phyloP scores from a whole-genome alignment of 1,140 invertebrate genomes.

The Eupristina koningsbergeri region DNA sequence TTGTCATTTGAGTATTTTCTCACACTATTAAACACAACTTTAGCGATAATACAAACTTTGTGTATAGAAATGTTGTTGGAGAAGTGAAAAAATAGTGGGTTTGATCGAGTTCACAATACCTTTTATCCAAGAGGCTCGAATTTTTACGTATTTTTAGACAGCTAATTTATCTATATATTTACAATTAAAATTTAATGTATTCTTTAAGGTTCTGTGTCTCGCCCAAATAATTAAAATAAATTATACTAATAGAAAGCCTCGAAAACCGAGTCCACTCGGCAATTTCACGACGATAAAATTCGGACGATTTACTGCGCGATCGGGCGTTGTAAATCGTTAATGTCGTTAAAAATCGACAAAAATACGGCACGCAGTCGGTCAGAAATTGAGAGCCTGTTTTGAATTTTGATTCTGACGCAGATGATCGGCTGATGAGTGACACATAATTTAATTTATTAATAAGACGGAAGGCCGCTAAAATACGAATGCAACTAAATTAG shows the following conservation, averaged over 20 bases:
- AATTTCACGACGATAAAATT: no score
- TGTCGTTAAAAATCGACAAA: not conserved
- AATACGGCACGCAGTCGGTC: not conserved
- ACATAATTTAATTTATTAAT: constrained; percentile 28
- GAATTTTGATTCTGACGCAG: constrained; percentile 19
- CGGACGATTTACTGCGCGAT: not conserved
- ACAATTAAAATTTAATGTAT: not conserved
- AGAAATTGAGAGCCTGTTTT: constrained; percentile 39
- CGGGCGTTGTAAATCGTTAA: constrained; percentile 10
- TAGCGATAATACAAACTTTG: no score
- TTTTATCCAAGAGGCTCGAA: no score
- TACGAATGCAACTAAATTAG: constrained; percentile 16
- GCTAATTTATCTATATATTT: not conserved
- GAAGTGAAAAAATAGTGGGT: no score
- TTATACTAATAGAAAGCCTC: no score
- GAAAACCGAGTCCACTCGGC: no score
- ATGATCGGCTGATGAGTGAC: not conserved
- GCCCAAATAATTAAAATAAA: no score
- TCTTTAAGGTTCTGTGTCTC: not conserved
- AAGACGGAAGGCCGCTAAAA: constrained; percentile 13
- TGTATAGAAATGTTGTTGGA: no score
- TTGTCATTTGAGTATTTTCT: no score
- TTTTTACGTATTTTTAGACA: not conserved
- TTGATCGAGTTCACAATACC: no score
- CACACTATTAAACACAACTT: no score